These are phyloP conservation scores for Neoseiulus cucumeris DNA, from an alignment of 1,140 invertebrate genomes.

Conservation along the genomic window DNA sequence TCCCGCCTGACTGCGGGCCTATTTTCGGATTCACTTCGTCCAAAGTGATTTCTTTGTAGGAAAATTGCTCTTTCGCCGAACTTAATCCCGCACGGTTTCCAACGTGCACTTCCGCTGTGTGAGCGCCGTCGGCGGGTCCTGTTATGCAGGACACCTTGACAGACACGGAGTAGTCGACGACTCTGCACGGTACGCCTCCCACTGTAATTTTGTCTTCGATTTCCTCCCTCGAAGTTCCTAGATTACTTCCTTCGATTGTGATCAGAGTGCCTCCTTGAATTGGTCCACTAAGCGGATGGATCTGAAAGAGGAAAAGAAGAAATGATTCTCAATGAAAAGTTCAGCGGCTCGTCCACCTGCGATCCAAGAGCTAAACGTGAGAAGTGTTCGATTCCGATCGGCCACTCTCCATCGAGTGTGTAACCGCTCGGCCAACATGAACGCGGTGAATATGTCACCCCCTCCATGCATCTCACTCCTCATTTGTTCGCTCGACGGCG, in stretches of 20 bases:
- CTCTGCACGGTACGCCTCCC: conserved; percentile 62
- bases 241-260: conserved; percentile 84
- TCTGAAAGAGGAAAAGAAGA: conserved; percentile 32
- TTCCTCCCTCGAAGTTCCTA: conserved; percentile 71
- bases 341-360: not conserved
- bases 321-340: not conserved
- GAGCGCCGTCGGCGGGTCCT: conserved; percentile 46
- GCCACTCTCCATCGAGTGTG: too few relatives aligned
- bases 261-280: conserved; percentile 85
- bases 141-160: conserved; percentile 70
- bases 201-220: conserved; percentile 75
- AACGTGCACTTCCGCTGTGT: conserved; percentile 58
- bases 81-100: conserved; percentile 72
- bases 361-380: not conserved
- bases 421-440: too few relatives aligned
- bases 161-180: conserved; percentile 74
- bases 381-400: conserved; percentile 15
- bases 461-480: too few relatives aligned
- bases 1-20: conserved; percentile 83
- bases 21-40: conserved; percentile 56
- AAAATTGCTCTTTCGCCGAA: conserved; percentile 65
- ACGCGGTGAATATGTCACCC: too few relatives aligned
- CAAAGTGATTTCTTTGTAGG: conserved; percentile 57
- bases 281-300: conserved; percentile 78
- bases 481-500: too few relatives aligned